These are phyloP conservation scores for Mionectes macconnelli DNA, from an alignment of 2,113 vertebrate species.

Conservation along the genomic window DNA sequence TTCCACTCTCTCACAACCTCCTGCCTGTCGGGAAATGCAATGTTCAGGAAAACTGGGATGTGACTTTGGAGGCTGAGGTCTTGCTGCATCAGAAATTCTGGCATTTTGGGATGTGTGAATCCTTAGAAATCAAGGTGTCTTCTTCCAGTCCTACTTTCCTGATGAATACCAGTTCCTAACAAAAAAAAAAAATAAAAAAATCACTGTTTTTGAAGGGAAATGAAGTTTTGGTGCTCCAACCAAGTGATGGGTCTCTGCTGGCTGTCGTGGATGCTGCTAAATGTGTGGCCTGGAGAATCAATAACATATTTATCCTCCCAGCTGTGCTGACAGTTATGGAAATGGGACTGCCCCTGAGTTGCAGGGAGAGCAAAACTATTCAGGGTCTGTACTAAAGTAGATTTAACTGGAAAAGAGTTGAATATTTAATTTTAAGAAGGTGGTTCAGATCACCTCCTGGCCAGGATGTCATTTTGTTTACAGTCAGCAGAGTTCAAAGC, in stretches of 20 bases:
- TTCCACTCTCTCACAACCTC: neutral
- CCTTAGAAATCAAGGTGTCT: neutral
- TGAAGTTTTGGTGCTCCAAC: neutral
- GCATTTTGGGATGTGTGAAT: rapidly evolving
- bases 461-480: neutral
- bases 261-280: neutral
- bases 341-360: neutral
- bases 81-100: neutral
- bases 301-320: neutral
- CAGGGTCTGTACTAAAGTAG: neutral
- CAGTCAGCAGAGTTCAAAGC: neutral
- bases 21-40: neutral
- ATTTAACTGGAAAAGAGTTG: neutral
- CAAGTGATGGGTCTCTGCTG: neutral
- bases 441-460: neutral
- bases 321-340: neutral
- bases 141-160: neutral
- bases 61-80: neutral
- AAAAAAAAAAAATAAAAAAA: neutral
- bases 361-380: neutral
- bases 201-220: neutral
- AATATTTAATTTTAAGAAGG: neutral
- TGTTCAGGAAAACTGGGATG: rapidly evolving
- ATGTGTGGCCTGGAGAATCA: neutral
- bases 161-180: neutral